phyloP scores from a whole-genome alignment of 2,797 vertebrate genomes.

The Danio kyathit region DNA sequence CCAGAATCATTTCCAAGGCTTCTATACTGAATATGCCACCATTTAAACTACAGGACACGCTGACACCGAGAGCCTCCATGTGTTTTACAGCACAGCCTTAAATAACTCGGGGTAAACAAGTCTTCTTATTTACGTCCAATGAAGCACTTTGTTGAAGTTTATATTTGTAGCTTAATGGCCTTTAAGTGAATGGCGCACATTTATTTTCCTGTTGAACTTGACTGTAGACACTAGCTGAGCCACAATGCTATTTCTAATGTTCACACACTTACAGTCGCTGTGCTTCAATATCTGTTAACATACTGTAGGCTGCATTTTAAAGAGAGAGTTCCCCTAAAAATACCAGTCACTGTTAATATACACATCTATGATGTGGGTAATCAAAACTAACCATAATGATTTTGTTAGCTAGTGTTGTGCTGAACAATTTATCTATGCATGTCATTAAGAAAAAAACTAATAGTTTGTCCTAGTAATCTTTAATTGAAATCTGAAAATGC shows the following conservation, averaged over 20 bases:
- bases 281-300: neutral
- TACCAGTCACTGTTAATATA: neutral
- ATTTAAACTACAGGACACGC: slow-evolving; percentile 37
- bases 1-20: slow-evolving; percentile 15
- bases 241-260: slow-evolving; percentile 3
- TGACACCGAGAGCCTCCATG: neutral
- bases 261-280: neutral
- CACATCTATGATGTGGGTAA: neutral
- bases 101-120: slow-evolving; percentile 38
- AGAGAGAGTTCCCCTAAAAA: neutral
- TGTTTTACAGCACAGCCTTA: slow-evolving; percentile 26
- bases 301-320: neutral
- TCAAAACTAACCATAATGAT: too few relatives aligned
- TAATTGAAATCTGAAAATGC: too few relatives aligned
- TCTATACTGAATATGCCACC: slow-evolving; percentile 42
- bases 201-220: slow-evolving; percentile 35
- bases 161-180: slow-evolving; percentile 49
- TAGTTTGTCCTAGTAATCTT: too few relatives aligned
- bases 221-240: slow-evolving; percentile 22
- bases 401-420: too few relatives aligned
- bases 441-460: too few relatives aligned
- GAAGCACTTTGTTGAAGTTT: slow-evolving; percentile 49
- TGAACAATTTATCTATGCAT: too few relatives aligned
- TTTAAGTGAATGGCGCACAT: slow-evolving; percentile 26
- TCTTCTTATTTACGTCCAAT: slow-evolving; percentile 52